Base-by-base conservation (phyloP, 2,113 vertebrate genomes). In the Sterrhoptilus dennistouni region DNA sequence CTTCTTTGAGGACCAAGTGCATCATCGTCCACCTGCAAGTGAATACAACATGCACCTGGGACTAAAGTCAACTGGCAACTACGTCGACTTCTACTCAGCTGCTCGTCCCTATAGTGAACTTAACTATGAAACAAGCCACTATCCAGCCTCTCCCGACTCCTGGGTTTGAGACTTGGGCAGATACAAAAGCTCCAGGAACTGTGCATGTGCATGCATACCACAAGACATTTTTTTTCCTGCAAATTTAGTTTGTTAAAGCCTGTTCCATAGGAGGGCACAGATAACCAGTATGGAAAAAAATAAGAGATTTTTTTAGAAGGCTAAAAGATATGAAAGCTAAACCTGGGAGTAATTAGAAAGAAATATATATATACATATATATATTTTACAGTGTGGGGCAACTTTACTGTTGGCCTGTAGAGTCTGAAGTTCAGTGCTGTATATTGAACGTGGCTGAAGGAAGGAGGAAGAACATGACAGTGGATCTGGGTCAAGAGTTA, bases 91-190 rank as follows among this genome's bases (percentile, higher is more conserved):
- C 99, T 99, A 99, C 98, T 99, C 99, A 8, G 99, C 99, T 60
- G 99, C 99, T 97, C 99, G 99, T 96, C 99, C 99, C 93, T 99
- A 99, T 98, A 99, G 99, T 85, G 99, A 99, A 99, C 99, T 99
- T 97, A 99, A 99, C 98, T 99, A 99, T 97, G 99, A 99, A 98
- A 99, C 99, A 97, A 99, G 99, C 98, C 99, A 99, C 98, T 99
- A 99, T 97, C 99, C 99, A 64, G 99, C 99, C 97, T 99, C 99
- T 38, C 99, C 99, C 64, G 99, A 99, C 98, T 99, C 99, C 96
- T 99, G 99, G 99, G 99, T 99, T 97, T 99, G 99, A 98, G 97
- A 87, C 69, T 90, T 83, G 44, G 96, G 94, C 89, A 94, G 93
- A 66, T 57, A 94, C 81, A 83, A 95, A 97, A 97, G 96, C 97